Evolutionary conservation across 2,888 invertebrate genomes (phyloP).

Genomic region (Allygus modestus): DNA sequence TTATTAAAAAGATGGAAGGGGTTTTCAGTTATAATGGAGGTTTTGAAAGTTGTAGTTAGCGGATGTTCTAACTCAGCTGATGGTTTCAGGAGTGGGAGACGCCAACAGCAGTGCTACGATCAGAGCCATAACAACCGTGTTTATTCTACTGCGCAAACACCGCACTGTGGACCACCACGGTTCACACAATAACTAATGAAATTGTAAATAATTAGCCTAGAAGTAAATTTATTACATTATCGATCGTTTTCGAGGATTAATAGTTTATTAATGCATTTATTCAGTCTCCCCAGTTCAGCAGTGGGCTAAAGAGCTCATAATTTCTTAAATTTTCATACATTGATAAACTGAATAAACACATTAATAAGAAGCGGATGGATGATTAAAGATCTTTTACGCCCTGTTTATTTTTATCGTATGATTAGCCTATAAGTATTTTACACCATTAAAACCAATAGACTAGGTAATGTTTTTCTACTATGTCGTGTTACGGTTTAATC

Average conservation of each 20-base stretch:
- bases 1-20: no score
- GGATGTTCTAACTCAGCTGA: no score
- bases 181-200: constrained; percentile 39
- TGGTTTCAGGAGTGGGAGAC: constrained; percentile 1
- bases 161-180: constrained; percentile 31
- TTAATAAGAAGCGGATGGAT: not conserved
- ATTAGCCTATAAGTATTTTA: constrained; percentile 49
- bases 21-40: not conserved
- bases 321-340: not conserved
- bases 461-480: not conserved
- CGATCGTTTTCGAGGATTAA: constrained; percentile 33
- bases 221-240: constrained; percentile 52
- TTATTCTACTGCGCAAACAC: constrained; percentile 47
- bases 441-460: constrained; percentile 47
- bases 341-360: constrained; percentile 43
- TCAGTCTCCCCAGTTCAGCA: not conserved
- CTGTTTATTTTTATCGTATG: constrained; percentile 28
- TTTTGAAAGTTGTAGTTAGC: no score
- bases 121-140: constrained; percentile 46
- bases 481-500: not conserved
- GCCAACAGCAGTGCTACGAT: not conserved
- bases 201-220: constrained; percentile 45
- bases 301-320: not conserved
- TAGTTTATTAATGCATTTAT: constrained; percentile 44
- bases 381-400: constrained; percentile 39